Percentiles rank a stretch among this genome's conserved stretches.
Conservation (phyloP, 2,113 vertebrate genomes). For the Rhombomys opimus region DNA sequence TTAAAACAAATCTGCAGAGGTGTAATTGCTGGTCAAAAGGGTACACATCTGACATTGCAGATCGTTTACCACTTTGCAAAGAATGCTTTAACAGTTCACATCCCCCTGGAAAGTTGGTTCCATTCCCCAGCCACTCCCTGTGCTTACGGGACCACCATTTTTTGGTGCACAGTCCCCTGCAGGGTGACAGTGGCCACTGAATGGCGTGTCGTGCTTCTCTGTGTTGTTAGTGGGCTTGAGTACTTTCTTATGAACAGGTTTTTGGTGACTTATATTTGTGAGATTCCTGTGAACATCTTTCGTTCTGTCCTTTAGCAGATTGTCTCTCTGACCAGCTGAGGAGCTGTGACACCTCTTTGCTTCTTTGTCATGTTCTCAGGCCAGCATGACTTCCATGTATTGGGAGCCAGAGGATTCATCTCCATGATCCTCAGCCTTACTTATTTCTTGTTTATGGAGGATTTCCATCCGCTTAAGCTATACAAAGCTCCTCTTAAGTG, state of each 20-base stretch:
- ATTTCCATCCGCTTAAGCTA: background rate
- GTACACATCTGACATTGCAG: background rate
- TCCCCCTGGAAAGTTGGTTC: background rate
- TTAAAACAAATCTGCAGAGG: background rate
- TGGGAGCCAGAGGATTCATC: background rate
- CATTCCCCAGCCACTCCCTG: background rate
- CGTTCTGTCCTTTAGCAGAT: background rate
- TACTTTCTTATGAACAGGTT: background rate
- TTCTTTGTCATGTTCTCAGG: background rate
- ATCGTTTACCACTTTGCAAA: background rate
- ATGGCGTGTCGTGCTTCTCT: background rate
- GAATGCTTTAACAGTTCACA: background rate
- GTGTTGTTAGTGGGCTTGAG: background rate
- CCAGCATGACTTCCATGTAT: background rate
- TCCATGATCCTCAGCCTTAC: background rate
- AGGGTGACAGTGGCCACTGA: background rate
- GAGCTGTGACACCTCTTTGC: background rate
- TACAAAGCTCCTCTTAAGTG: background rate
- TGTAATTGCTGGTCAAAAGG: background rate
- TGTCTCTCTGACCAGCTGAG: background rate
- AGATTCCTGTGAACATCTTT: constrained; percentile 16
- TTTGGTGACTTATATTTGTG: background rate
- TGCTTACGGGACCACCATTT: background rate
- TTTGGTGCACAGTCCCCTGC: background rate
- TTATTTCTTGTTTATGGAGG: background rate